Evolutionary conservation across 2,888 invertebrate genomes (phyloP).

Genomic region (Dorcus hopei): DNA sequence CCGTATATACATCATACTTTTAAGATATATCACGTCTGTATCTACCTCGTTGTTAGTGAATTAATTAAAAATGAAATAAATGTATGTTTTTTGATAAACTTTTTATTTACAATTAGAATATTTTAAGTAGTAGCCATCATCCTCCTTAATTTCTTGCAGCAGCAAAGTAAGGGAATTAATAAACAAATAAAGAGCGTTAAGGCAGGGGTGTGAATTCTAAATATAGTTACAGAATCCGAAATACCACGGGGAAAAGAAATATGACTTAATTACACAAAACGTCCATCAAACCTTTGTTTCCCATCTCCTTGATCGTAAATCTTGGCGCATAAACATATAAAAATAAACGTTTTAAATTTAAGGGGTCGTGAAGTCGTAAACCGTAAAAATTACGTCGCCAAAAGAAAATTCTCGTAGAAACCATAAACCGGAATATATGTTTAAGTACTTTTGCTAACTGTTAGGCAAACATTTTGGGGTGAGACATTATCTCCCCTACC

Average conservation of each 20-base stretch:
- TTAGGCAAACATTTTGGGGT: conserved; percentile 27
- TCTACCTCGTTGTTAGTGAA: no score
- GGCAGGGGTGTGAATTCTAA: conserved; percentile 13
- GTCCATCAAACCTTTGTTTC: conserved; percentile 23
- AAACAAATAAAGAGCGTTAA: conserved; percentile 13
- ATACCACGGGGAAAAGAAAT: conserved; percentile 5
- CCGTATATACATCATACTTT: no score
- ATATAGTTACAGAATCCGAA: conserved; percentile 1
- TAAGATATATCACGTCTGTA: no score
- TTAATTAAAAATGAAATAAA: no score
- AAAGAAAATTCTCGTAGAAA: conserved; percentile 34
- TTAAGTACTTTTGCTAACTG: conserved; percentile 33
- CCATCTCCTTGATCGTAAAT: conserved; percentile 27
- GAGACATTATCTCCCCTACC: conserved; percentile 11
- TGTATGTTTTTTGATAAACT: no score
- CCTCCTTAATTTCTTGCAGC: no score
- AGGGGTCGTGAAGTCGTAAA: conserved; percentile 37
- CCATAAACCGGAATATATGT: conserved; percentile 36
- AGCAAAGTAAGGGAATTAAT: conserved; percentile 6
- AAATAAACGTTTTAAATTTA: conserved; percentile 37
- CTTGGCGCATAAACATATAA: conserved; percentile 33
- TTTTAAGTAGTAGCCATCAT: no score
- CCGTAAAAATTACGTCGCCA: conserved; percentile 37
- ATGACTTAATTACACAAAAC: conserved; percentile 14
- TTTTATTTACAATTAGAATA: no score